Percentiles rank a stretch among this genome's conserved stretches.
Evolutionary conservation across 64 coral and sea anemone species (phyloP).

Genomic region (Actinia equina): DNA sequence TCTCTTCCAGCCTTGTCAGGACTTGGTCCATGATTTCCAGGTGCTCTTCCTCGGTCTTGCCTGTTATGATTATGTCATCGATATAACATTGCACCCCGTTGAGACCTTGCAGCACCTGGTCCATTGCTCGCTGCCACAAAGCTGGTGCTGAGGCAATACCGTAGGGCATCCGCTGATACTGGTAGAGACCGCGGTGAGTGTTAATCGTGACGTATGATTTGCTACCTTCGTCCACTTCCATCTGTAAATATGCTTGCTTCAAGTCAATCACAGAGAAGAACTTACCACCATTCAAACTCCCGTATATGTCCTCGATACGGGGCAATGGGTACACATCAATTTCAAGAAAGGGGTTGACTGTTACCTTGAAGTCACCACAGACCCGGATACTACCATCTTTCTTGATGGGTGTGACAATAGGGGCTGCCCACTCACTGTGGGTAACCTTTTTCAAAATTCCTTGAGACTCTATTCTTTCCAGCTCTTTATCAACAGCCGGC

Average conservation of each 20-base stretch:
- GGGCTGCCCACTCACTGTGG: conserved; percentile 32
- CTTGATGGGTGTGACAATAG: conserved; percentile 33
- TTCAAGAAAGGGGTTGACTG: conserved; percentile 5
- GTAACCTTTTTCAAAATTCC: conserved; percentile 13
- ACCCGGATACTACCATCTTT: conserved; percentile 32
- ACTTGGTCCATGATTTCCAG: conserved; percentile 25
- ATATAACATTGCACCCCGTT: neutral
- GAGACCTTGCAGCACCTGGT: conserved; percentile 32
- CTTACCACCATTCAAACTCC: conserved; percentile 14
- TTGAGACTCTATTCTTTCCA: neutral
- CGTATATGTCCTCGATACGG: neutral
- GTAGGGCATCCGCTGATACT: conserved; percentile 25
- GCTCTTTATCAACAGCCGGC: neutral
- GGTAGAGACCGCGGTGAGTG: conserved; percentile 6
- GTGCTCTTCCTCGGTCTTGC: neutral
- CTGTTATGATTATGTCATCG: conserved; percentile 14
- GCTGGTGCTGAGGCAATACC: conserved; percentile 37
- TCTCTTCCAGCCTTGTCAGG: conserved; percentile 2
- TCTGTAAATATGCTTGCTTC: conserved; percentile 29
- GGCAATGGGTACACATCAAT: conserved; percentile 35
- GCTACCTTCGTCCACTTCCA: conserved; percentile 20
- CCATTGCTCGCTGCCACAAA: conserved; percentile 43
- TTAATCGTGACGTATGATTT: conserved; percentile 22
- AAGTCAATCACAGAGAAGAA: conserved; percentile 13
- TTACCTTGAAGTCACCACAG: conserved; percentile 44